Base-by-base conservation (phyloP, 2,113 vertebrate genomes). In the Salvelinus sp. region DNA sequence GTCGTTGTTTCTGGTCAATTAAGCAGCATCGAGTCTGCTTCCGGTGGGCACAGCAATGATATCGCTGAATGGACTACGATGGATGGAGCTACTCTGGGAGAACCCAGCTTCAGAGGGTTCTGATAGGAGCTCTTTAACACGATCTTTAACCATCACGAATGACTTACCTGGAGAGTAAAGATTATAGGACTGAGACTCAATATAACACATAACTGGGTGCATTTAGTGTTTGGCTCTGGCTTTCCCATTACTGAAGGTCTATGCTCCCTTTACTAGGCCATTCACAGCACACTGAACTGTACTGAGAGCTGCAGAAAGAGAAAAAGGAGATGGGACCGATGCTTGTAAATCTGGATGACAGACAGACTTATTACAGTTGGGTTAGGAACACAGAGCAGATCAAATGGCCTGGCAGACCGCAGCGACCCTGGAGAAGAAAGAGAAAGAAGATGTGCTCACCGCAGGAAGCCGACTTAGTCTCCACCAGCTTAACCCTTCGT, bases 391-490 rank as follows among this genome's bases (percentile, higher is more conserved):
- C 7, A 63, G 75, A 70, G 68, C 62, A 74, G 63, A 48, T 65
- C 44, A 20, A 27, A 74, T 20, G 50, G 14, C 50, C 50, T 44
- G 1, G 4, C 16, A 54, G 50, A 18, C 50, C 50, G 16, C 16
- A 54, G 50, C 16, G 50, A 54, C 50, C 16, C 50, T 1, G 12
- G 50, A 16, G 7, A 10, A 9, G 38, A 10, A 44, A 54, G 48
- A 18, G 16, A 5, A 54, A 1, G 50, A 54, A 54, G 50, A 14
- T 14, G 50, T 3, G 64, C 96, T 93, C 92, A 99, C 98, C 97
- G 0, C 97, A 99, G 18, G 97, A 97, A 0, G 96, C 83, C 0
- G 96, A 97, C 87, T 97, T 99, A 50, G 87, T 95, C 74, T 98
- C 97, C 87, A 99, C 93, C 82, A 96, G 66, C 84, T 91, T 95